A percentile compares a stretch with the other conserved stretches of the same genome.
These are phyloP conservation scores for Lordiphosa stackelbergi DNA, from an alignment of 1,140 invertebrate species.

Conservation along the genomic window DNA sequence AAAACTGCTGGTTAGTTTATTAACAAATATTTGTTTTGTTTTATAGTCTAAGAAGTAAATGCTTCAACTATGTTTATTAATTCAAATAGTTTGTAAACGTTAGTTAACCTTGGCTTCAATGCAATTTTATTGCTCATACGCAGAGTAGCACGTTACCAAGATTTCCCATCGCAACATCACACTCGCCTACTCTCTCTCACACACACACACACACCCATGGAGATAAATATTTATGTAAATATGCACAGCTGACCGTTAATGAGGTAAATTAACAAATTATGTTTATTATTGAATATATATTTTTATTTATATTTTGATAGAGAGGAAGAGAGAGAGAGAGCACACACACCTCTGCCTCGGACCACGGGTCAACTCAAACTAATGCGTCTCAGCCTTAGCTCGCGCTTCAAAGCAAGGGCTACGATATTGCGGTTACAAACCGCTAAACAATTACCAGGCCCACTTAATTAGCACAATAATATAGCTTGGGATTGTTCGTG, in stretches of 20 bases:
- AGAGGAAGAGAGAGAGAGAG: not conserved
- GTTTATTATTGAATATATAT: not conserved
- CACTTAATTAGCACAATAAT: too few relatives aligned
- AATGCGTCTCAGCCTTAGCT: constrained; percentile 17
- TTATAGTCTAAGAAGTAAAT: constrained; percentile 6
- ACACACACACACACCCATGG: constrained; percentile 10
- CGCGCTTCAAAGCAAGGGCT: constrained; percentile 16
- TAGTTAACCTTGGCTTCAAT: constrained; percentile 55
- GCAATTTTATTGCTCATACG: constrained; percentile 54
- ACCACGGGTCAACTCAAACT: constrained; percentile 37
- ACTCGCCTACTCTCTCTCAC: not conserved
- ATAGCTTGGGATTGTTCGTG: too few relatives aligned
- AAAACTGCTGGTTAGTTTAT: not conserved
- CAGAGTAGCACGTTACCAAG: constrained; percentile 33
- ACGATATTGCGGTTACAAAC: not conserved
- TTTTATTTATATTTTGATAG: constrained; percentile 24
- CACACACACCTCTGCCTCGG: constrained; percentile 34
- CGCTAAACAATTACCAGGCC: too few relatives aligned
- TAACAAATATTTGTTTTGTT: too few relatives aligned
- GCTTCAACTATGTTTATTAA: constrained; percentile 7
- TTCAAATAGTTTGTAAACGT: constrained; percentile 4
- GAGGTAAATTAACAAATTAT: constrained; percentile 38
- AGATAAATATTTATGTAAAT: constrained; percentile 39
- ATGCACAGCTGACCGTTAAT: constrained; percentile 66
- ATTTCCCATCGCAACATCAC: constrained; percentile 25